These are phyloP conservation scores for Actinia equina DNA, from an alignment of 64 coral and sea anemone genomes.

Conservation along the genomic window DNA sequence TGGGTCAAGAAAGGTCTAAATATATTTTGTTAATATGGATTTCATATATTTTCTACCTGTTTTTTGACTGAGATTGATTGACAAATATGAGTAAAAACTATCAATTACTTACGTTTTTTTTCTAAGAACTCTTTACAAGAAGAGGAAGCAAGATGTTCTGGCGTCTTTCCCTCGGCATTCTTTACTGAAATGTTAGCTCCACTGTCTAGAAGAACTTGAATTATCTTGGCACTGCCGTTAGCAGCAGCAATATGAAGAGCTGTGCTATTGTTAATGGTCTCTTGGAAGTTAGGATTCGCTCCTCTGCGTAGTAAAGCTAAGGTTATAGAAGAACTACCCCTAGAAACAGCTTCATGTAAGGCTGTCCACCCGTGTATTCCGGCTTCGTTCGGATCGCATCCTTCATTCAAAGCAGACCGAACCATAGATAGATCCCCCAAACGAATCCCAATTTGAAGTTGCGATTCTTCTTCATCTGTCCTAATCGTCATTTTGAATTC, in stretches of 20 bases:
- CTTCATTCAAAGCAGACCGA: slow-evolving; percentile 46
- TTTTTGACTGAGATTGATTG: neutral
- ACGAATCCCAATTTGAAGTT: slow-evolving; percentile 59
- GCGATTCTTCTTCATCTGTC: slow-evolving; percentile 54
- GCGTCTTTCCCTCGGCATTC: slow-evolving; percentile 61
- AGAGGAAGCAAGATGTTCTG: slow-evolving; percentile 53
- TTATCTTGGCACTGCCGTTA: slow-evolving; percentile 59
- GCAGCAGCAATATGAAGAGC: slow-evolving; percentile 71
- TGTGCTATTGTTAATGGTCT: slow-evolving; percentile 45
- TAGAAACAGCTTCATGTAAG: slow-evolving; percentile 61
- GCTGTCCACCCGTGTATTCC: slow-evolving; percentile 58
- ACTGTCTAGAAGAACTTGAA: slow-evolving; percentile 46
- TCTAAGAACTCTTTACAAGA: slow-evolving; percentile 59
- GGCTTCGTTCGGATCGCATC: slow-evolving; percentile 43
- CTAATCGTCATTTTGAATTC: slow-evolving; percentile 50
- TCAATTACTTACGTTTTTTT: slow-evolving; percentile 62
- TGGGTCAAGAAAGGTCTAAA: neutral
- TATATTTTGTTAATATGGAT: neutral
- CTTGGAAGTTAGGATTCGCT: slow-evolving; percentile 65
- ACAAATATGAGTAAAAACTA: neutral
- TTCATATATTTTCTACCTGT: neutral
- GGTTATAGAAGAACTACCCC: slow-evolving; percentile 38
- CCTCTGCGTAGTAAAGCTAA: slow-evolving; percentile 55
- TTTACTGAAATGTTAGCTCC: slow-evolving; percentile 54
- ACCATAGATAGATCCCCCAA: slow-evolving; percentile 45